Conservation (phyloP, 2,797 vertebrate species). For the Salmo trutta region DNA sequence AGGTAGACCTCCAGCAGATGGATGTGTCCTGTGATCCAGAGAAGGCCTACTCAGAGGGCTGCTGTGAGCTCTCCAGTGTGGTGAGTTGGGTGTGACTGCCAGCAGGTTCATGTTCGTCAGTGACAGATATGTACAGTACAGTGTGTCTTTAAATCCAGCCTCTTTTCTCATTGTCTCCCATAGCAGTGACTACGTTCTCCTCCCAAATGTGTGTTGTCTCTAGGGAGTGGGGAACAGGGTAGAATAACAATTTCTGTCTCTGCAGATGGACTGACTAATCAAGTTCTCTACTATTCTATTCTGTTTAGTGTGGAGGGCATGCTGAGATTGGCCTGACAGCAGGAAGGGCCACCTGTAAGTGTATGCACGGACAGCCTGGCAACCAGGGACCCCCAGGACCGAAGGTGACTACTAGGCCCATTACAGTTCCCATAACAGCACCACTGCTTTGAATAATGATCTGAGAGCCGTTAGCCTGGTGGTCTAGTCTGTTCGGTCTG, state of each 20-base stretch:
- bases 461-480: background rate
- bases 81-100: slow-evolving; percentile 61
- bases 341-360: slow-evolving; percentile 67
- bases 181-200: background rate
- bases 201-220: background rate
- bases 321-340: slow-evolving; percentile 72
- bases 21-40: slow-evolving; percentile 76
- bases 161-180: slow-evolving; percentile 24
- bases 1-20: slow-evolving; percentile 81
- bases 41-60: slow-evolving; percentile 75
- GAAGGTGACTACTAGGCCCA: slow-evolving; percentile 58
- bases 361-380: slow-evolving; percentile 70
- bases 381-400: slow-evolving; percentile 63
- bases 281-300: background rate
- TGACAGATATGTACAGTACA: slow-evolving; percentile 6
- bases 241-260: background rate
- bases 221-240: background rate
- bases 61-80: slow-evolving; percentile 80
- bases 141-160: slow-evolving; percentile 14
- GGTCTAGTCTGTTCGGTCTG: slow-evolving; percentile 28
- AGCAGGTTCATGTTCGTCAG: slow-evolving; percentile 3
- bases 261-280: background rate
- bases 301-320: slow-evolving; percentile 67
- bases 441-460: background rate
- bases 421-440: background rate